Evolutionary conservation across 2,888 invertebrate species (phyloP), one percentile per base, ranked within the genome.

Genomic region (Dione juno): DNA sequence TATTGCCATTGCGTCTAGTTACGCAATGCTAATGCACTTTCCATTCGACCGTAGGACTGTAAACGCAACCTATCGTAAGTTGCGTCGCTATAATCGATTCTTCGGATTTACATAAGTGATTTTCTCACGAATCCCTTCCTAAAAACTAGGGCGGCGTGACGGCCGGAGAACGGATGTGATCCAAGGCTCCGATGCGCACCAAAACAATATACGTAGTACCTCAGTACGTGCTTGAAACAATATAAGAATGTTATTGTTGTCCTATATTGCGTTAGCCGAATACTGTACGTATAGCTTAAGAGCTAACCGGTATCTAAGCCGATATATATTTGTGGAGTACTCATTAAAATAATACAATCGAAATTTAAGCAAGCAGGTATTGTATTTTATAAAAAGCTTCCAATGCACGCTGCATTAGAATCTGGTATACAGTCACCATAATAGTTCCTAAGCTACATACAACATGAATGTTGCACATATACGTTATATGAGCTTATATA

Each of bases 101-200:
- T 87, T 83, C 83, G 82, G 85, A 89, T 90, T 89, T 86, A 83
- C 88, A 88, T 90, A 88, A 90, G 86, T 85, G 85, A 82, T 86
- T 84, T 89, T 92, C 92, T 89, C 92, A 90, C 92, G 90, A 80
- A 85, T 86, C 88, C 86, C 82, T 89, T 88, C 84, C 88, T 82
- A 80, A 73, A 78, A 90, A 83, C 82, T 88, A 80, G 88, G 87
- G 83, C 88, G 84, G 77, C 83, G 84, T 86, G 89, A 86, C 84
- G 87, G 85, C 78, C 83, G 77, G 73, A 86, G 89, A 90, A 80
- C 82, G 90, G 88, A 88, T 88, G 85, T 82, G 80, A 79, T 83
- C 88, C 89, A 88, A 89, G 91, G 88, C 85, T 87, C 81, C 71
- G 74, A 74, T 70, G 69, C 67, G 53, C 67, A 52, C 59, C 65